These are phyloP conservation scores for Cettia cetti DNA, from an alignment of 2,113 vertebrate genomes.

Conservation along the genomic window DNA sequence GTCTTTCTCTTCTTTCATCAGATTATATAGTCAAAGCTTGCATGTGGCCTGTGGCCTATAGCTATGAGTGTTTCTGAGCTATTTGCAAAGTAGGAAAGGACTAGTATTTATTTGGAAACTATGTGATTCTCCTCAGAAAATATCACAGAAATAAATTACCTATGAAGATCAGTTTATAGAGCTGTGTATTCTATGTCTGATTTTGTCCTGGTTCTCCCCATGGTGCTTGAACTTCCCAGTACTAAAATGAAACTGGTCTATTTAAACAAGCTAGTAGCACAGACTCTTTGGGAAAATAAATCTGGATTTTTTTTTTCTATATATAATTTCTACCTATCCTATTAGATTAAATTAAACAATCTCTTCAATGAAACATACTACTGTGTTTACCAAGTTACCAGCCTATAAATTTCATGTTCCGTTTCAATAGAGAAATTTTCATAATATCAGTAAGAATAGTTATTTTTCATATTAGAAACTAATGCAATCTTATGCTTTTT, in stretches of 20 bases:
- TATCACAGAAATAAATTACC: not conserved
- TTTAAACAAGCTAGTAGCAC: not conserved
- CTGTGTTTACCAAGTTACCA: not conserved
- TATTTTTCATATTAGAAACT: not conserved
- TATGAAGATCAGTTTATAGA: not conserved
- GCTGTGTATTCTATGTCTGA: not conserved
- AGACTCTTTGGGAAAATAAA: not conserved
- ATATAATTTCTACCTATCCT: not conserved
- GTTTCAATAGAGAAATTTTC: not conserved
- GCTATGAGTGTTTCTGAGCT: not conserved
- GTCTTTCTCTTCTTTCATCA: not conserved
- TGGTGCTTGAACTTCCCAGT: not conserved
- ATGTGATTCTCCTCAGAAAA: not conserved
- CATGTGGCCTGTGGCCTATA: accelerated
- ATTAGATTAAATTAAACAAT: not conserved
- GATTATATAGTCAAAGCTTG: not conserved
- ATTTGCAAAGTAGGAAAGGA: not conserved
- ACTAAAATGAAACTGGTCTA: not conserved
- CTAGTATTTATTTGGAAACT: not conserved
- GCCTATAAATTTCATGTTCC: not conserved
- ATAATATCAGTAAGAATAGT: not conserved
- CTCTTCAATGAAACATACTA: not conserved
- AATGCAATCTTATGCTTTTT: not conserved
- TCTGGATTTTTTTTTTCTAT: not conserved
- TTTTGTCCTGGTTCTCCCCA: not conserved